A percentile compares a stretch with the other conserved stretches of the same genome.
Evolutionary conservation across 2,797 vertebrate species (phyloP).

Genomic region (Oreochromis mossambicus): DNA sequence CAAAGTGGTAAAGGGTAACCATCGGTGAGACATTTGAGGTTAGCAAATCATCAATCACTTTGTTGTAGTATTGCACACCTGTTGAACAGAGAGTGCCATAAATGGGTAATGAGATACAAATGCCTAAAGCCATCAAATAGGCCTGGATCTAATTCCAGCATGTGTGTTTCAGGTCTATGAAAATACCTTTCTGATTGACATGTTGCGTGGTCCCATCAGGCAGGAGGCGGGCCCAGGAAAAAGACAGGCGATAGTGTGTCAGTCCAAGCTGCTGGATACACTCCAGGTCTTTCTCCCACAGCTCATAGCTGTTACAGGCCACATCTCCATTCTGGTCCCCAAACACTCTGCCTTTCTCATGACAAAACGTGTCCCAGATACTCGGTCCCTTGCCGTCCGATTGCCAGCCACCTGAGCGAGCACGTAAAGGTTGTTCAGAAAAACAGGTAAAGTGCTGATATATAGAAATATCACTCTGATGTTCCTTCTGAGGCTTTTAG

Average conservation of each 20-base stretch:
- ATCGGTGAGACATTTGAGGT: constrained; percentile 70
- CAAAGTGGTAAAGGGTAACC: constrained; percentile 82
- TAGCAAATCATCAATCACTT: constrained; percentile 79
- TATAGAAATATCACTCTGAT: background rate
- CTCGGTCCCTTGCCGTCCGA: constrained; percentile 84
- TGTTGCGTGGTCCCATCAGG: constrained; percentile 87
- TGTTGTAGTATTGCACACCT: constrained; percentile 83
- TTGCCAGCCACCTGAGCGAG: constrained; percentile 85
- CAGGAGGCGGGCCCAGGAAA: constrained; percentile 96
- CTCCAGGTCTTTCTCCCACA: constrained; percentile 93
- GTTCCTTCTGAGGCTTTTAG: background rate
- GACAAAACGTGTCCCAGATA: constrained; percentile 92
- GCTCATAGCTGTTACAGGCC: constrained; percentile 91
- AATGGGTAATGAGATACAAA: background rate
- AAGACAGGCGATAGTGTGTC: constrained; percentile 93
- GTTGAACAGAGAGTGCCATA: constrained; percentile 1
- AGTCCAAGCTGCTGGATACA: constrained; percentile 93
- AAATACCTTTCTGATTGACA: constrained; percentile 89
- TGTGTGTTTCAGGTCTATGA: background rate
- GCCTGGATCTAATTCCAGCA: background rate
- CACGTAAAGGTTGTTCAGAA: constrained; percentile 32
- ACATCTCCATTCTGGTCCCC: constrained; percentile 87
- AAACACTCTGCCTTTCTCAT: constrained; percentile 85
- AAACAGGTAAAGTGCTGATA: background rate
- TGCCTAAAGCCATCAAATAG: background rate